Base-by-base conservation (phyloP, 2,113 vertebrate genomes). In the Bagarius yarrelli region DNA sequence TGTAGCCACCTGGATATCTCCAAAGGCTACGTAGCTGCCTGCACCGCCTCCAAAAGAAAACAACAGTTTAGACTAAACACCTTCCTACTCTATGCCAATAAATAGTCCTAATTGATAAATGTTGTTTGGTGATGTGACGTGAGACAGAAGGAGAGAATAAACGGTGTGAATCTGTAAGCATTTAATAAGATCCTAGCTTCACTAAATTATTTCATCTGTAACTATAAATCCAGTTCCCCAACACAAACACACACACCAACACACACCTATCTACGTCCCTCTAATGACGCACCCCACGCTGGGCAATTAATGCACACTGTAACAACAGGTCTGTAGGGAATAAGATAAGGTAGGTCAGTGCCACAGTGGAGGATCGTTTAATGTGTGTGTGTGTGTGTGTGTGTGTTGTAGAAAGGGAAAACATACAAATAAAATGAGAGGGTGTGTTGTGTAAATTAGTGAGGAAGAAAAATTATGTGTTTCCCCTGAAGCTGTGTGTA, bases 1-100 rank as follows among this genome's bases (percentile, higher is more conserved):
- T 81, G 81, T 71, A 84, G 73, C 81, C 85, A 83, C 83, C 78
- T 83, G 84, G 85, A 84, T 84, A 67, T 82, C 85, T 86, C 83
- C n/a, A 44, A 61, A 69, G 81, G 83, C 69, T 9, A 36, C 27
- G 66, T 60, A 77, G 81, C 75, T 52, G 74, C 72, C 80, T 27
- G 80, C 60, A 67, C 25, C 53, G 52, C 73, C 63, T 76, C 73
- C 16, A 44, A 76, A 69, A 83, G 83, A 85, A 76, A 85, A 83
- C 82, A 85, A 81, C 84, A 78, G 67, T 81, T 83, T 83, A 72
- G 80, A 83, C 78, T 82, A 83, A 83, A 84, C 85, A 78, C 72
- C 83, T 78, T 82, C 67, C 81, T 84, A 81, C 55, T 74, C 75
- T 75, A 30, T 83, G 78, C 81, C 59, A 76, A 73, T 71, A 40